Evolutionary conservation across 1,140 invertebrate species (phyloP).

Genomic region (Cydia strobilella): DNA sequence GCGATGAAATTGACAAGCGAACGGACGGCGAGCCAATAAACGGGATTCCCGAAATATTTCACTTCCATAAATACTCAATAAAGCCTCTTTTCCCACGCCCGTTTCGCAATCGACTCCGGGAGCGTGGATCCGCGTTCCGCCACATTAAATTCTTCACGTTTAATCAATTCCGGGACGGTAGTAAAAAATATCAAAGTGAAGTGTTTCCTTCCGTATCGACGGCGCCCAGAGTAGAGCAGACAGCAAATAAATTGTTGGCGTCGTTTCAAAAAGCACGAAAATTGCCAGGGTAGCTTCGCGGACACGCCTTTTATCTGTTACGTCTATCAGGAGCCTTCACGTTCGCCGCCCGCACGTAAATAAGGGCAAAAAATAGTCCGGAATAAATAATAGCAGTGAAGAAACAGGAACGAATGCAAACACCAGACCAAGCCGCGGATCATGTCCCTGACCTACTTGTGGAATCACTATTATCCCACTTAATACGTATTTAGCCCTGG

Average conservation of each 20-base stretch:
- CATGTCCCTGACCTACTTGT: constrained; percentile 45
- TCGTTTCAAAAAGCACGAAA: constrained; percentile 72
- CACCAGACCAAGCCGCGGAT: constrained; percentile 43
- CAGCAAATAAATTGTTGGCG: constrained; percentile 71
- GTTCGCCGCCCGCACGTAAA: constrained; percentile 54
- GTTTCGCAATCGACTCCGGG: constrained; percentile 56
- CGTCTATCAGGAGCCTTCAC: constrained; percentile 65
- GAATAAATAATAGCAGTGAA: constrained; percentile 58
- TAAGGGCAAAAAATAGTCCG: constrained; percentile 52
- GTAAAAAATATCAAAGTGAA: constrained; percentile 58
- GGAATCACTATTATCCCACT: background rate
- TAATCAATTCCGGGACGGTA: constrained; percentile 61
- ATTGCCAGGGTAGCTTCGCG: constrained; percentile 59
- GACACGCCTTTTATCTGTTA: constrained; percentile 77
- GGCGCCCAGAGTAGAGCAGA: constrained; percentile 52
- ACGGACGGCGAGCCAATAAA: constrained; percentile 49
- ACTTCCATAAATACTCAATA: constrained; percentile 59
- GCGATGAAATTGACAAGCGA: constrained; percentile 50
- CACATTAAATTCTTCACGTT: constrained; percentile 69
- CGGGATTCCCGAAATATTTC: constrained; percentile 58
- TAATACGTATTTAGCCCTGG: background rate
- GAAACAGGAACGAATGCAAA: constrained; percentile 41
- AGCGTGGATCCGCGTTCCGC: constrained; percentile 50
- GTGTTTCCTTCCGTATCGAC: constrained; percentile 58
- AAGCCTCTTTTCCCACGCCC: constrained; percentile 54